Conservation (phyloP, 2,113 vertebrate genomes). For the Pithys albifrons region DNA sequence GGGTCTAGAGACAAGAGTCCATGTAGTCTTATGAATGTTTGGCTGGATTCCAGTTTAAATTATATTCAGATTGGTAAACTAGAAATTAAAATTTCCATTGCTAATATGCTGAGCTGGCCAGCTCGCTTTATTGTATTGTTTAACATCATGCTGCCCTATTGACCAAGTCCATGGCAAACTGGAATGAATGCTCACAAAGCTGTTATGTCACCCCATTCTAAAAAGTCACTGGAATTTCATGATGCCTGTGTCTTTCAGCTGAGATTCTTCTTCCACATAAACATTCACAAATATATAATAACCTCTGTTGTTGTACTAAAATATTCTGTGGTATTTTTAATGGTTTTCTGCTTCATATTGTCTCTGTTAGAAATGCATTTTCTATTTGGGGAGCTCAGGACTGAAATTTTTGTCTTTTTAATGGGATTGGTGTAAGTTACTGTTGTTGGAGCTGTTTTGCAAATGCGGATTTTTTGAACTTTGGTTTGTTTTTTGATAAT, state of each 20-base stretch:
- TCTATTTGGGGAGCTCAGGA: fast-evolving
- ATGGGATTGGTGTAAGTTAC: not conserved
- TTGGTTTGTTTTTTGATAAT: not conserved
- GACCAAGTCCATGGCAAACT: not conserved
- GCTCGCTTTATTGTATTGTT: not conserved
- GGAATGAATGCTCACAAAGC: not conserved
- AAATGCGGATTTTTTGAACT: not conserved
- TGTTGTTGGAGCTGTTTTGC: not conserved
- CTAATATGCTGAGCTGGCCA: not conserved
- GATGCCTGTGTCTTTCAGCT: not conserved
- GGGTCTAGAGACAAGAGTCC: not conserved
- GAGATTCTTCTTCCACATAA: not conserved
- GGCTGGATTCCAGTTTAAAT: not conserved
- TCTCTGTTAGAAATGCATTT: not conserved
- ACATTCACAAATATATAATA: not conserved
- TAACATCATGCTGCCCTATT: not conserved
- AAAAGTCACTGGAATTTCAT: not conserved
- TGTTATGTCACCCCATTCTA: not conserved
- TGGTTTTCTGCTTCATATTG: not conserved
- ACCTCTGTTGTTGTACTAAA: not conserved
- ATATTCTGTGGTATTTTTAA: not conserved
- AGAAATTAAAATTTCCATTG: not conserved
- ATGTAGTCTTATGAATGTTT: not conserved
- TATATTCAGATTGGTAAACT: not conserved
- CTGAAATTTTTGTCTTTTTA: not conserved